Conservation (phyloP, 2,888 invertebrate species). For the Microctonus brassicae region DNA sequence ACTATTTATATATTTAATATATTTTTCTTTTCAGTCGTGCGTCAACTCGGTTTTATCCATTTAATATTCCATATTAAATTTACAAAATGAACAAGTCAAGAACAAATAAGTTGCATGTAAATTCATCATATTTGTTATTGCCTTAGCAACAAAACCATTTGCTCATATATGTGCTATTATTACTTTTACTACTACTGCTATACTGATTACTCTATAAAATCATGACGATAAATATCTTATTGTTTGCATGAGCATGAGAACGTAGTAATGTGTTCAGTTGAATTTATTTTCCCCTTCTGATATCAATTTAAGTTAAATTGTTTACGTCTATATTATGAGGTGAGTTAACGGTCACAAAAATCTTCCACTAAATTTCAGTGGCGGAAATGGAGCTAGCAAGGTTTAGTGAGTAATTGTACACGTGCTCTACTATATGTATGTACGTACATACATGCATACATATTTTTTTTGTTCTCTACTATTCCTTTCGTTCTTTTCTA, state of each 20-base stretch:
- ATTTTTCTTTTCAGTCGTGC: slow-evolving; percentile 70
- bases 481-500: neutral
- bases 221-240: neutral
- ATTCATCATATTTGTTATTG: neutral
- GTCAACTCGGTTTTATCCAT: slow-evolving; percentile 71
- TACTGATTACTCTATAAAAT: neutral
- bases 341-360: slow-evolving; percentile 9
- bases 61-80: slow-evolving; percentile 68
- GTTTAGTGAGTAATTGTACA: neutral
- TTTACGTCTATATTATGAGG: slow-evolving; percentile 3
- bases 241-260: neutral
- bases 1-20: neutral
- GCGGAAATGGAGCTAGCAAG: neutral
- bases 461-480: neutral
- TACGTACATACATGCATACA: neutral
- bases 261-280: neutral
- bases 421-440: neutral
- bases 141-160: neutral
- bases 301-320: slow-evolving; percentile 6
- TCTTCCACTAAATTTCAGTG: slow-evolving; percentile 16
- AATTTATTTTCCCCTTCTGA: slow-evolving; percentile 3
- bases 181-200: too few relatives aligned
- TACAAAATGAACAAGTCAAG: neutral
- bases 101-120: too few relatives aligned
- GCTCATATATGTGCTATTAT: too few relatives aligned